phyloP scores from a whole-genome alignment of 2,797 vertebrate genomes.

The Scolopax rusticola region DNA sequence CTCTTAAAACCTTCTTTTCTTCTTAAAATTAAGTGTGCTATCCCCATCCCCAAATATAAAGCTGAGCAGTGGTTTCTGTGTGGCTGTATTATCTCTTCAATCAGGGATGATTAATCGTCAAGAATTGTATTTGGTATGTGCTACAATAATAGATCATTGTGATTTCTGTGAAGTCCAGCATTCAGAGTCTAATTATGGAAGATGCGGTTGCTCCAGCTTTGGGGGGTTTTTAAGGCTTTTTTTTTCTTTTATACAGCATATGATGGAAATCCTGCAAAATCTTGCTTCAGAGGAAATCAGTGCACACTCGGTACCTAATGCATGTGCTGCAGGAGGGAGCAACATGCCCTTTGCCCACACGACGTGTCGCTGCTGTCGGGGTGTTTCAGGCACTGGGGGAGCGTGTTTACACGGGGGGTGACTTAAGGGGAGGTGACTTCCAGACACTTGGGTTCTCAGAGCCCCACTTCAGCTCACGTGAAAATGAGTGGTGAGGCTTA shows the following conservation, averaged over 20 bases:
- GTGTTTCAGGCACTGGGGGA: neutral
- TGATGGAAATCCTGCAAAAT: neutral
- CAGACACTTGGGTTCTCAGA: neutral
- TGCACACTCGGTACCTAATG: rapidly evolving
- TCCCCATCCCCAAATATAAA: neutral
- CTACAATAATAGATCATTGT: neutral
- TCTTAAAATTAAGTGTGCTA: neutral
- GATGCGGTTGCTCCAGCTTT: neutral
- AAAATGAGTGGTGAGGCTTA: neutral
- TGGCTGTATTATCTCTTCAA: neutral
- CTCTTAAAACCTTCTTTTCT: neutral
- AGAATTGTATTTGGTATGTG: neutral
- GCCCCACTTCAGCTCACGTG: rapidly evolving
- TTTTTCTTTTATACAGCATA: neutral
- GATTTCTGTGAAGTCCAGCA: neutral
- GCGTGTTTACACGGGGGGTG: neutral
- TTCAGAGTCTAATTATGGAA: neutral
- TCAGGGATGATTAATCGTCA: neutral
- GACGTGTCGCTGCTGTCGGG: rapidly evolving
- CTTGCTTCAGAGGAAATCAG: neutral
- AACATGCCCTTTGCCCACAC: rapidly evolving
- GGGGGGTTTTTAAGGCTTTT: neutral
- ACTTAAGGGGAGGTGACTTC: neutral
- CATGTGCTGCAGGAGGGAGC: rapidly evolving
- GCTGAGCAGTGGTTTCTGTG: neutral